phyloP scores from a whole-genome alignment of 2,113 vertebrate genomes.

The Heliornis fulica region DNA sequence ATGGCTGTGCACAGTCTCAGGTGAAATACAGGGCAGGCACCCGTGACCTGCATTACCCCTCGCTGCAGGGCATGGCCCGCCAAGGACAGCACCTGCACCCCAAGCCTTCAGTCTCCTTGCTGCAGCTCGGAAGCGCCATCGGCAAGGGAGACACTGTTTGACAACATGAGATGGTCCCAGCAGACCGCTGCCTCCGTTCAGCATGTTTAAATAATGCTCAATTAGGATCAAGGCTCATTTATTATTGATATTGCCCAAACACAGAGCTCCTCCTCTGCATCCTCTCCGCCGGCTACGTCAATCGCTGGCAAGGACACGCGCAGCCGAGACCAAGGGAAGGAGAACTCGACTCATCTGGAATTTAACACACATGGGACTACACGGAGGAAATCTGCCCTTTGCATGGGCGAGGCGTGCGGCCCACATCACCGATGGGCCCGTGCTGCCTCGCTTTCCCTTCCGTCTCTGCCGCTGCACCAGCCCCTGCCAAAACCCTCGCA shows the following conservation, averaged over 20 bases:
- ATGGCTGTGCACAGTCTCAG: not conserved
- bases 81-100: not conserved
- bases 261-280: slow-evolving; percentile 50
- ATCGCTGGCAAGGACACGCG: slow-evolving; percentile 32
- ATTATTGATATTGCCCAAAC: slow-evolving; percentile 64
- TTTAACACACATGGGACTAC: slow-evolving; percentile 39
- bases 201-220: slow-evolving; percentile 64
- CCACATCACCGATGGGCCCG: not conserved
- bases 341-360: slow-evolving; percentile 26
- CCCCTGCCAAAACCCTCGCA: not conserved
- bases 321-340: slow-evolving; percentile 9
- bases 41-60: fast-evolving
- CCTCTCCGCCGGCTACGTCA: slow-evolving; percentile 55
- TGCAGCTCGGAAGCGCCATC: not conserved
- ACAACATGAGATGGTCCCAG: not conserved
- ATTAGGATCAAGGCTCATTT: slow-evolving; percentile 65
- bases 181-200: slow-evolving; percentile 16
- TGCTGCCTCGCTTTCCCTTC: not conserved
- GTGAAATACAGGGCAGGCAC: fast-evolving
- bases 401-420: not conserved
- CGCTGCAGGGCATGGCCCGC: fast-evolving
- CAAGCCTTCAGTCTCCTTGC: fast-evolving
- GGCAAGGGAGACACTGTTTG: not conserved
- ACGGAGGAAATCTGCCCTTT: not conserved
- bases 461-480: not conserved